A percentile compares a stretch with the other conserved stretches of the same genome.
Conservation (phyloP, 1,140 invertebrate species). For the Drosophila sturtevanti region DNA sequence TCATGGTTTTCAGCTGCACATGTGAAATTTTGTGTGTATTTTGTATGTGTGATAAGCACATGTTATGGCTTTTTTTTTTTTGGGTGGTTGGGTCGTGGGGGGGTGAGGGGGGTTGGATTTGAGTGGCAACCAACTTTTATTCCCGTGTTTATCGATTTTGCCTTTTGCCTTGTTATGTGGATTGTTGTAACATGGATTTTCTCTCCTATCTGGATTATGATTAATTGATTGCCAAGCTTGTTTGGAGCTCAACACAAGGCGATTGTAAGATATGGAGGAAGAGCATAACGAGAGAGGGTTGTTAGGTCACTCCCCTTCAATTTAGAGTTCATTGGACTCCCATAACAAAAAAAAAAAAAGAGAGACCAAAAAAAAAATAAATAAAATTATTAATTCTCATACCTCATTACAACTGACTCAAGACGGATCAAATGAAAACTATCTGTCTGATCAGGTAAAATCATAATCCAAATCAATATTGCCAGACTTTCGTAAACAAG, state of each 20-base stretch:
- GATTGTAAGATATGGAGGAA: constrained; percentile 23
- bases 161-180: constrained; percentile 52
- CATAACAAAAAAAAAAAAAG: neutral
- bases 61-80: constrained; percentile 66
- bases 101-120: constrained; percentile 40
- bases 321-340: constrained; percentile 39
- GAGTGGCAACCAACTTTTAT: constrained; percentile 37
- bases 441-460: too few species aligned
- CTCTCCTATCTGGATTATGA: constrained; percentile 75
- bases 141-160: constrained; percentile 61
- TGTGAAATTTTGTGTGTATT: constrained; percentile 19
- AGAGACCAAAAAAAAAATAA: neutral
- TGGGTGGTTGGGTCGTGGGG: neutral
- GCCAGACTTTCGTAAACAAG: too few species aligned
- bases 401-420: neutral
- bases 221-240: constrained; percentile 70
- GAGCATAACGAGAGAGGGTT: neutral
- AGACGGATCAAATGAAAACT: too few species aligned
- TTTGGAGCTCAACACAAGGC: constrained; percentile 33
- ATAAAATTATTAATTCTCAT: neutral
- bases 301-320: constrained; percentile 56
- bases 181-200: constrained; percentile 61
- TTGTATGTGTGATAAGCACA: constrained; percentile 69
- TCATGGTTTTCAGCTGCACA: constrained; percentile 73
- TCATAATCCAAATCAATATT: too few species aligned